These are phyloP conservation scores for Orestias chungarensis DNA, from an alignment of 2,797 vertebrate genomes.

Conservation along the genomic window DNA sequence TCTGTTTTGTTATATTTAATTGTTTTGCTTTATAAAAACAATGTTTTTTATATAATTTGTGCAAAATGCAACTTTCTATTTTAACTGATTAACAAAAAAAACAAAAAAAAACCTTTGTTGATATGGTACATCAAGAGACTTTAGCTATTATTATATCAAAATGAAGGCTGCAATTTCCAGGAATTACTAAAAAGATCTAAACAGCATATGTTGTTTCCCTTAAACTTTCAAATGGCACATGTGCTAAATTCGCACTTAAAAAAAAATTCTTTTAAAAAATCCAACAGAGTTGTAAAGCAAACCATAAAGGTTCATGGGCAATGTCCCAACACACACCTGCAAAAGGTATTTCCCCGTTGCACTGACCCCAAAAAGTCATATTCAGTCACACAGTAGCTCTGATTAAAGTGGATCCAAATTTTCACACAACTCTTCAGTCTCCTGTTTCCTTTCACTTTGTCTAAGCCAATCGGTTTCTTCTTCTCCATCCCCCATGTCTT, in stretches of 20 bases:
- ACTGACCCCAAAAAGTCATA: conserved; percentile 78
- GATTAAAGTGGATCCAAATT: conserved; percentile 64
- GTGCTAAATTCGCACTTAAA: too few species aligned
- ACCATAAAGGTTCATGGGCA: not conserved
- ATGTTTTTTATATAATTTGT: too few species aligned
- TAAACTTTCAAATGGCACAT: not conserved
- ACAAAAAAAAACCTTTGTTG: too few species aligned
- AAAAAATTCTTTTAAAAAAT: too few species aligned
- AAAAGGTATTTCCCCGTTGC: conserved; percentile 49
- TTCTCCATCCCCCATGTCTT: conserved; percentile 45
- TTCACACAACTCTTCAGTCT: conserved; percentile 51
- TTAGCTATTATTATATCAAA: not conserved
- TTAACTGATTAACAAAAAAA: too few species aligned
- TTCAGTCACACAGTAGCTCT: conserved; percentile 58
- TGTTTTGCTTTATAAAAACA: too few species aligned
- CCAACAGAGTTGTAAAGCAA: too few species aligned
- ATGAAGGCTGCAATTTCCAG: not conserved
- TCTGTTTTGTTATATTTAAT: too few species aligned
- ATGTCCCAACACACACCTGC: not conserved
- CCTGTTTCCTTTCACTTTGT: conserved; percentile 39
- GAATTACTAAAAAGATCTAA: not conserved
- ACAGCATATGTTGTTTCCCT: not conserved
- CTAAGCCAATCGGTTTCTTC: conserved; percentile 30
- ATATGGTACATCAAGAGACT: too few species aligned
- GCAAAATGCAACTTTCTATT: too few species aligned